phyloP scores from a whole-genome alignment of 2,113 vertebrate species.

The Notarius lentiginosus region DNA sequence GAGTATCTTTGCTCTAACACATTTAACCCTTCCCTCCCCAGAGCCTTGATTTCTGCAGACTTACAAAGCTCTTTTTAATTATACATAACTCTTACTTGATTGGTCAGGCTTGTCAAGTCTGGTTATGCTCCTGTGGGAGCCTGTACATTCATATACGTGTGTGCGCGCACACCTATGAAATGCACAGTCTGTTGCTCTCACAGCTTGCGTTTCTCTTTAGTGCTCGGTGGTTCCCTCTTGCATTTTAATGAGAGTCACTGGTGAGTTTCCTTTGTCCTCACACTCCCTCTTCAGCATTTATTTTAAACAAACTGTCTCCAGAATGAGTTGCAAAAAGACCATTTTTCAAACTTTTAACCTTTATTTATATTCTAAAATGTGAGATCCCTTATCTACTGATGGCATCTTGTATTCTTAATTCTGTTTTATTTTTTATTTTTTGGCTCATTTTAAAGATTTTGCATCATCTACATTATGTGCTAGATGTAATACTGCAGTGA shows the following conservation, averaged over 20 bases:
- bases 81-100: conserved; percentile 36
- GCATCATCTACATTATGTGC: background rate
- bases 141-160: conserved; percentile 15
- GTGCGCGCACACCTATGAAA: background rate
- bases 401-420: background rate
- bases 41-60: conserved; percentile 7
- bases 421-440: too few relatives aligned
- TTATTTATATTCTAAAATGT: background rate
- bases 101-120: conserved; percentile 33
- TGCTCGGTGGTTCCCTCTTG: conserved; percentile 48
- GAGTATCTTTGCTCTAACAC: background rate
- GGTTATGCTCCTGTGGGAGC: background rate
- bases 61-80: conserved; percentile 46
- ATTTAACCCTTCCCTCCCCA: conserved; percentile 5
- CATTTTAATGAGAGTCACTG: conserved; percentile 56
- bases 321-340: background rate
- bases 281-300: background rate
- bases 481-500: background rate
- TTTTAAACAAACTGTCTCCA: background rate
- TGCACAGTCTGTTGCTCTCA: conserved; percentile 14
- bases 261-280: conserved; percentile 43
- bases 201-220: conserved; percentile 39
- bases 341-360: background rate
- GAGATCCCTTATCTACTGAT: background rate
- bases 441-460: background rate